A percentile compares a stretch with the other conserved stretches of the same genome.
phyloP scores from a whole-genome alignment of 2,113 vertebrate species.

The Neogale vison region DNA sequence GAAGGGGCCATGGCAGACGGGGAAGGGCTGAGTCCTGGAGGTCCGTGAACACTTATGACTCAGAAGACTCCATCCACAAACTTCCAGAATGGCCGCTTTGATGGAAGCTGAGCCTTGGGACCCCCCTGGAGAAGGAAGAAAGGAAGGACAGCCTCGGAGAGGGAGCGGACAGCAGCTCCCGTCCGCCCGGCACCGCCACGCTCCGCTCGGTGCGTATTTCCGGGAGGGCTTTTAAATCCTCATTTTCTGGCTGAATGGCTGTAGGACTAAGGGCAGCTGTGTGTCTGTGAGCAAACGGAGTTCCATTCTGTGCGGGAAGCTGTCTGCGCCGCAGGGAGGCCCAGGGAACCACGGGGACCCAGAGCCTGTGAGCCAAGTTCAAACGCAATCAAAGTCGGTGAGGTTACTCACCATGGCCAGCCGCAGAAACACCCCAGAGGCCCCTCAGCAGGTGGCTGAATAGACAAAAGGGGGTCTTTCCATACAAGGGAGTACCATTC shows the following conservation, averaged over 20 bases:
- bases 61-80: background rate
- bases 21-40: background rate
- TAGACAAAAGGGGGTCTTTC: rapidly evolving
- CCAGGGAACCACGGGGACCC: rapidly evolving
- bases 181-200: rapidly evolving
- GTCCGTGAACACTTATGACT: rapidly evolving
- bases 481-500: rapidly evolving
- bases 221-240: background rate
- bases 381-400: background rate
- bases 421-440: rapidly evolving
- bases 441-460: rapidly evolving
- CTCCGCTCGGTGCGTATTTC: rapidly evolving
- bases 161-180: background rate
- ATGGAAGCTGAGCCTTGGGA: background rate
- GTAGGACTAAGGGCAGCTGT: background rate
- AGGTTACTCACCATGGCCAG: background rate
- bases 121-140: background rate
- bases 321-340: background rate
- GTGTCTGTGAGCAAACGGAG: background rate
- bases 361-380: background rate
- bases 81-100: background rate
- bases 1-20: rapidly evolving
- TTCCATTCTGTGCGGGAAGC: background rate
- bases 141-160: rapidly evolving
- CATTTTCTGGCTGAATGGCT: background rate